A percentile compares a stretch with the other conserved stretches of the same genome.
These are phyloP conservation scores for Trogon surrucura DNA, from an alignment of 2,113 vertebrate genomes.

Conservation along the genomic window DNA sequence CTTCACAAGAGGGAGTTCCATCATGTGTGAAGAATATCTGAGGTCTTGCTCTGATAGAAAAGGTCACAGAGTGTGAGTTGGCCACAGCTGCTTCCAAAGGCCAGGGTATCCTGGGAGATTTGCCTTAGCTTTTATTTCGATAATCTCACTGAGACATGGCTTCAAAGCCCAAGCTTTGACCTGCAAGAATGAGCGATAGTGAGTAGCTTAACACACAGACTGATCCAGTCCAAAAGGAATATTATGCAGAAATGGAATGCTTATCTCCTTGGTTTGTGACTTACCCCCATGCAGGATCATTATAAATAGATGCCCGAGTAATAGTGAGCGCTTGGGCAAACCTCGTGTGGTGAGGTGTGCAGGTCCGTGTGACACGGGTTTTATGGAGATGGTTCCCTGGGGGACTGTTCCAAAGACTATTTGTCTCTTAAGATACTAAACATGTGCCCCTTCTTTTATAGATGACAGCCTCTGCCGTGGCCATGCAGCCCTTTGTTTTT, in stretches of 20 bases:
- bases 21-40: neutral
- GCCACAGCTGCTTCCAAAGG: neutral
- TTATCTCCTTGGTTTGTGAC: neutral
- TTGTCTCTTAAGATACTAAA: neutral
- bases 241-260: neutral
- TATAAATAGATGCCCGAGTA: neutral
- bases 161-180: neutral
- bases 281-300: neutral
- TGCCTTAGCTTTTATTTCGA: neutral
- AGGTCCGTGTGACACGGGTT: neutral
- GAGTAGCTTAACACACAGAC: neutral
- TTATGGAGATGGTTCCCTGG: neutral
- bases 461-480: neutral
- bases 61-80: neutral
- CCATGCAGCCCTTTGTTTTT: neutral
- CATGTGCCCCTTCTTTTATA: neutral
- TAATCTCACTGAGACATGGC: neutral
- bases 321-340: neutral
- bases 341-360: neutral
- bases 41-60: neutral
- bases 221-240: neutral
- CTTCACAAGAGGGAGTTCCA: neutral
- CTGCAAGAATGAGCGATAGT: neutral
- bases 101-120: neutral
- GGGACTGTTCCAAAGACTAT: neutral